Conservation (phyloP, 2,113 vertebrate genomes). For the Cettia cetti region DNA sequence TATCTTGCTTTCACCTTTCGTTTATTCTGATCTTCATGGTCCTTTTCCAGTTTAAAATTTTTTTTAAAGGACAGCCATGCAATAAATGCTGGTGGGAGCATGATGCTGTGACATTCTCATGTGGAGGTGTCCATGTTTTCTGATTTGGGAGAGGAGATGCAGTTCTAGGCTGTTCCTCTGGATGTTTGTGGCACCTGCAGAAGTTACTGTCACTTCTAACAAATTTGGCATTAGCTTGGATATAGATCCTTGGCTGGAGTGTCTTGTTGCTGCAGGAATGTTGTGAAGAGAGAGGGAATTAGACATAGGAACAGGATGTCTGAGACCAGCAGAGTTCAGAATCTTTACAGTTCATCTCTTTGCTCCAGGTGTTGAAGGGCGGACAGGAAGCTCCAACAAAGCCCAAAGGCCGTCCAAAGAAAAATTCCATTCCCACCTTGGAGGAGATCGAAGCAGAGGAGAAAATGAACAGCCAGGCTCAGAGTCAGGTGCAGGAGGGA, state of each 20-base stretch:
- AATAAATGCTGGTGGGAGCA: background rate
- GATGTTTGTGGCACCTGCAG: background rate
- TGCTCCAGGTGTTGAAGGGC: conserved; percentile 91
- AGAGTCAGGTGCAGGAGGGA: conserved; percentile 59
- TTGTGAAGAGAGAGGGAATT: background rate
- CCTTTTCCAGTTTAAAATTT: background rate
- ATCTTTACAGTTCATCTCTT: background rate
- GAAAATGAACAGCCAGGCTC: conserved; percentile 77
- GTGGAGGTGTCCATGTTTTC: background rate
- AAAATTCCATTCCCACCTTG: conserved; percentile 97
- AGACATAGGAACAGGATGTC: background rate
- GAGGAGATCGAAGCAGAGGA: conserved; percentile 98
- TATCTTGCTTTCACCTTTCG: background rate
- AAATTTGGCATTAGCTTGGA: background rate
- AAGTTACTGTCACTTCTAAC: background rate
- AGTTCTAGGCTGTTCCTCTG: background rate
- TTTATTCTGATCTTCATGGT: background rate
- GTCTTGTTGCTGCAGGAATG: background rate
- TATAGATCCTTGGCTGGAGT: background rate
- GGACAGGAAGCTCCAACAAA: conserved; percentile 97
- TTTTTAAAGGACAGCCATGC: background rate
- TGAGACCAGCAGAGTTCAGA: background rate
- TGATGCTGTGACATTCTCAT: background rate
- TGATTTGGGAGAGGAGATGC: background rate
- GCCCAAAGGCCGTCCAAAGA: conserved; percentile 97